phyloP scores from a whole-genome alignment of 2,113 vertebrate species.

The Corapipo altera region DNA sequence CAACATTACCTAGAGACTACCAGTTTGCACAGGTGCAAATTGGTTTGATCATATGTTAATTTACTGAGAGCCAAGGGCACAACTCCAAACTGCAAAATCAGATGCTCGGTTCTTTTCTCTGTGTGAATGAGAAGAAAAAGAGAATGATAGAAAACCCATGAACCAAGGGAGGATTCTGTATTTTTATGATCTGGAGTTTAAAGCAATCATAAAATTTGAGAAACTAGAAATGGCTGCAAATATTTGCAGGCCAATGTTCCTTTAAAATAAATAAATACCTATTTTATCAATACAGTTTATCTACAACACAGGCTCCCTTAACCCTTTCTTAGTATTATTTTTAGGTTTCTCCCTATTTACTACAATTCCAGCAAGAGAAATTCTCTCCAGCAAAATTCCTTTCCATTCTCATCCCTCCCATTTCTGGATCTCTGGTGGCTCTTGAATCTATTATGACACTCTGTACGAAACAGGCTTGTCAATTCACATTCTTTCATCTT shows the following conservation, averaged over 20 bases:
- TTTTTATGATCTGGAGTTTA: background rate
- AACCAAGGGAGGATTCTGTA: background rate
- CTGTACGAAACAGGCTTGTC: conserved; percentile 31
- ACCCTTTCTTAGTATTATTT: background rate
- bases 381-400: conserved; percentile 25
- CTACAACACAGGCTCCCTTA: background rate
- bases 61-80: conserved; percentile 52
- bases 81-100: conserved; percentile 61
- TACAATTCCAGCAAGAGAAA: background rate
- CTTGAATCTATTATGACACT: conserved; percentile 24
- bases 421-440: conserved; percentile 22
- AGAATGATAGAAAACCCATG: background rate
- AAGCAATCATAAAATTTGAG: conserved; percentile 16
- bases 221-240: background rate
- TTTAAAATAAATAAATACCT: background rate
- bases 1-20: background rate
- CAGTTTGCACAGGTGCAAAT: conserved; percentile 55
- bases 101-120: conserved; percentile 32
- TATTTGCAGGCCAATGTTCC: background rate
- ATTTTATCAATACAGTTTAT: background rate
- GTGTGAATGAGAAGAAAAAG: background rate
- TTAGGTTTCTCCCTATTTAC: background rate
- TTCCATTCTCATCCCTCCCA: background rate
- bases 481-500: conserved; percentile 50
- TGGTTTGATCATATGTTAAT: conserved; percentile 49